Conservation (phyloP, 2,797 vertebrate species). For the Crenichthys baileyi region DNA sequence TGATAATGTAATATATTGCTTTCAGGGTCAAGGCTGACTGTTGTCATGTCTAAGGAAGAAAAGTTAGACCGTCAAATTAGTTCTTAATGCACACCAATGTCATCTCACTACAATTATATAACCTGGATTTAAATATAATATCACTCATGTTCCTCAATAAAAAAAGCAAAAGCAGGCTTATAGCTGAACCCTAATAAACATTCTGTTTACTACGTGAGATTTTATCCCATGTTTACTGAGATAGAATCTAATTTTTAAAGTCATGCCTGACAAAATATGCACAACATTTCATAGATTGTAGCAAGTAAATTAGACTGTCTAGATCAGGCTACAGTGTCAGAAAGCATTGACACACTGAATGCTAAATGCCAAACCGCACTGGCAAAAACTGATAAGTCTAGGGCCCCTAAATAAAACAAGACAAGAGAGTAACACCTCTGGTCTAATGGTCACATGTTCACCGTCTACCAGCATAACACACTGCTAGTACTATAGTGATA, state of each 20-base stretch:
- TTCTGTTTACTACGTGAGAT: too few species aligned
- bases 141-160: too few species aligned
- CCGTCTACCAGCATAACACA: background rate
- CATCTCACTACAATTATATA: background rate
- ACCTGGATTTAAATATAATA: background rate
- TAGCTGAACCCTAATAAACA: too few species aligned
- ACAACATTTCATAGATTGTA: background rate
- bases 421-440: background rate
- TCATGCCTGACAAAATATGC: background rate
- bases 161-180: too few species aligned
- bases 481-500: too few species aligned
- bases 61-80: background rate
- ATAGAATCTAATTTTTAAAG: too few species aligned
- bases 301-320: background rate
- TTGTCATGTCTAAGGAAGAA: background rate
- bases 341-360: background rate
- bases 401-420: background rate
- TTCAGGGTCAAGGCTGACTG: background rate
- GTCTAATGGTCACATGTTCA: background rate
- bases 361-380: background rate
- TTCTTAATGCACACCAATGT: background rate
- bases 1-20: background rate
- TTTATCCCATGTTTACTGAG: too few species aligned
- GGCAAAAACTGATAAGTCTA: background rate
- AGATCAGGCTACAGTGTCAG: background rate